Evolutionary conservation across 2,797 vertebrate genomes (phyloP).

Genomic region (Varecia variegata): DNA sequence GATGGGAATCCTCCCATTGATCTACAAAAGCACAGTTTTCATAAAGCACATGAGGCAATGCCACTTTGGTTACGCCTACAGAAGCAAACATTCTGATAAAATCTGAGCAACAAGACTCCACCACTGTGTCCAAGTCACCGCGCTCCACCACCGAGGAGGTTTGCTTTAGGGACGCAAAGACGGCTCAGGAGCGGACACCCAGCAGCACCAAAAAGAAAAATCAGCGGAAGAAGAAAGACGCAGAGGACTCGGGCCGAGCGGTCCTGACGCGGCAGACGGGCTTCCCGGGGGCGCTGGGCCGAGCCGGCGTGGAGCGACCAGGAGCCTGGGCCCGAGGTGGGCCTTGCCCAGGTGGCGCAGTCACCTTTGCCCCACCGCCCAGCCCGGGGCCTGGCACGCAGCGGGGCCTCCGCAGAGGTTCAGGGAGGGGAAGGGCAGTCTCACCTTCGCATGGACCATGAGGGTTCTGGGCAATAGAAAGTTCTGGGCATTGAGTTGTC

Average conservation of each 20-base stretch:
- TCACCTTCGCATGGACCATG: rapidly evolving
- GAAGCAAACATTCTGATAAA: background rate
- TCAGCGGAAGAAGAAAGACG: background rate
- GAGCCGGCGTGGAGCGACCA: background rate
- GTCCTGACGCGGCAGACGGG: no score
- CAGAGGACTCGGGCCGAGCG: background rate
- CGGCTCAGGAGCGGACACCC: rapidly evolving
- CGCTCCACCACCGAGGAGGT: no score
- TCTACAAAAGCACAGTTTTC: background rate
- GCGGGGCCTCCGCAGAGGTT: background rate
- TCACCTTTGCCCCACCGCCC: no score
- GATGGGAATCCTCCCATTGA: background rate
- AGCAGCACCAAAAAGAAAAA: background rate
- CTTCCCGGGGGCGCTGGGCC: background rate
- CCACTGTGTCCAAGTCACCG: background rate
- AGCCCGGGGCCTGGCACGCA: background rate
- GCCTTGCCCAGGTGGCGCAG: no score
- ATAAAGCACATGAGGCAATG: background rate
- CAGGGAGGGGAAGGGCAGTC: background rate
- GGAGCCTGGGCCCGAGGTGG: background rate
- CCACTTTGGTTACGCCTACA: background rate
- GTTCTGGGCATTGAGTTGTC: background rate
- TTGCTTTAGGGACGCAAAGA: background rate
- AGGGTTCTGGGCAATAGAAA: background rate
- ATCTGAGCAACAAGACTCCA: background rate